phyloP scores from a whole-genome alignment of 2,113 vertebrate genomes.

The Perca fluviatilis region DNA sequence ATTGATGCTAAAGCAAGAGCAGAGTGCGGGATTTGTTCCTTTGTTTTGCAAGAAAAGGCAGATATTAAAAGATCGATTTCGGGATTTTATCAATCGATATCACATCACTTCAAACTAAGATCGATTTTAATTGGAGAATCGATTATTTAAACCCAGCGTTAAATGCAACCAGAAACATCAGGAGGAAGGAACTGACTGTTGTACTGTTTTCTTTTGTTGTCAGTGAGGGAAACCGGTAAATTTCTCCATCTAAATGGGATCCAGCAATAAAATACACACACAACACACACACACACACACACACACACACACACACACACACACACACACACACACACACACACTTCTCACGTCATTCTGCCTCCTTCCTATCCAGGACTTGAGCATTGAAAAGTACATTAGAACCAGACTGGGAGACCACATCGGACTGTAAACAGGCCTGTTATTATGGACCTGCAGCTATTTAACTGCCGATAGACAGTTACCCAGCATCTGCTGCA shows the following conservation, averaged over 20 bases:
- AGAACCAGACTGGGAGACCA: constrained; percentile 77
- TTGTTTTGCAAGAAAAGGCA: too few species aligned
- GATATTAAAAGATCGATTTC: too few species aligned
- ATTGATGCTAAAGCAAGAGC: too few species aligned
- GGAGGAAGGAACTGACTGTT: background rate
- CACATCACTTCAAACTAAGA: too few species aligned
- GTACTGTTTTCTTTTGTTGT: constrained; percentile 54
- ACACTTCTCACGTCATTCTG: constrained; percentile 45
- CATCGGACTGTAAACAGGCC: constrained; percentile 75
- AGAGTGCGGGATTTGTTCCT: too few species aligned
- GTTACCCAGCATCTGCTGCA: constrained; percentile 64
- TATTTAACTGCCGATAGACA: constrained; percentile 55
- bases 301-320: constrained; percentile 17
- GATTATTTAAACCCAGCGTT: too few species aligned
- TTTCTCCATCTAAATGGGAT: constrained; percentile 50
- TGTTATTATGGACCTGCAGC: constrained; percentile 71
- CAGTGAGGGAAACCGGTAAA: constrained; percentile 55
- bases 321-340: constrained; percentile 34
- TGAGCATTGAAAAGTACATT: constrained; percentile 73
- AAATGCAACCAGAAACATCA: background rate
- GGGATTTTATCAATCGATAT: too few species aligned
- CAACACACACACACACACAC: constrained; percentile 5
- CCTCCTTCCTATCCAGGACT: constrained; percentile 42
- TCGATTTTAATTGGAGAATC: too few species aligned
- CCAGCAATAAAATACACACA: constrained; percentile 36